Evolutionary conservation across 1,140 invertebrate genomes (phyloP).

Genomic region (Aphelenchoides besseyi): DNA sequence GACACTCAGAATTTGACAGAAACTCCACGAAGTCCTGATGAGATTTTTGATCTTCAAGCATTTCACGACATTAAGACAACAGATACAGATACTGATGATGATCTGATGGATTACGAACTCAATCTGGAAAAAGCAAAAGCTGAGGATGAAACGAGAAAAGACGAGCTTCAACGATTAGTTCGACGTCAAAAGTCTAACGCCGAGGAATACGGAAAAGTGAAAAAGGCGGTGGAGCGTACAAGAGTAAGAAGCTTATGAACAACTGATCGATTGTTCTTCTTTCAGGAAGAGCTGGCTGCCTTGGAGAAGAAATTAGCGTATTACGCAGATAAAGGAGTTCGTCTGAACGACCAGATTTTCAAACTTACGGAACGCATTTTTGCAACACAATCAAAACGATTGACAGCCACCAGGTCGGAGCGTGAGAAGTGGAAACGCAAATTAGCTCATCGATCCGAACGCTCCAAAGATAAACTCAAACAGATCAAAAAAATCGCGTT

Average conservation of each 20-base stretch:
- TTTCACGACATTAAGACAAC: no score
- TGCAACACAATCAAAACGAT: not conserved
- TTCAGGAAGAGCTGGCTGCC: slow-evolving; percentile 18
- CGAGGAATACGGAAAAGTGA: not conserved
- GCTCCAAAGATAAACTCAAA: slow-evolving; percentile 6
- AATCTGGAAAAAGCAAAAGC: not conserved
- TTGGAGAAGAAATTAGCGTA: not conserved
- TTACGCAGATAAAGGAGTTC: not conserved
- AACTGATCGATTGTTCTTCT: not conserved
- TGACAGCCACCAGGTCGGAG: not conserved
- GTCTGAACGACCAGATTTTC: not conserved
- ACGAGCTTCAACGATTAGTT: not conserved
- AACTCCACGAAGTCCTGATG: slow-evolving; percentile 17
- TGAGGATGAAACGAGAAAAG: not conserved
- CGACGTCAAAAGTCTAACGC: not conserved
- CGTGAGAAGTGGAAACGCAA: slow-evolving; percentile 13
- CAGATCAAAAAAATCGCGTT: not conserved
- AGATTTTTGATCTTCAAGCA: no score
- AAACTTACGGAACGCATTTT: not conserved
- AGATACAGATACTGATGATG: no score
- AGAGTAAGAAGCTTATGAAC: not conserved
- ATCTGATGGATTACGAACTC: slow-evolving; percentile 9
- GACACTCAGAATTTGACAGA: no score
- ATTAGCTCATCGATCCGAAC: not conserved
- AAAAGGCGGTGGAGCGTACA: slow-evolving; percentile 6